A percentile compares a stretch with the other conserved stretches of the same genome.
Conservation (phyloP, 2,797 vertebrate species). For the Monodelphis domestica region DNA sequence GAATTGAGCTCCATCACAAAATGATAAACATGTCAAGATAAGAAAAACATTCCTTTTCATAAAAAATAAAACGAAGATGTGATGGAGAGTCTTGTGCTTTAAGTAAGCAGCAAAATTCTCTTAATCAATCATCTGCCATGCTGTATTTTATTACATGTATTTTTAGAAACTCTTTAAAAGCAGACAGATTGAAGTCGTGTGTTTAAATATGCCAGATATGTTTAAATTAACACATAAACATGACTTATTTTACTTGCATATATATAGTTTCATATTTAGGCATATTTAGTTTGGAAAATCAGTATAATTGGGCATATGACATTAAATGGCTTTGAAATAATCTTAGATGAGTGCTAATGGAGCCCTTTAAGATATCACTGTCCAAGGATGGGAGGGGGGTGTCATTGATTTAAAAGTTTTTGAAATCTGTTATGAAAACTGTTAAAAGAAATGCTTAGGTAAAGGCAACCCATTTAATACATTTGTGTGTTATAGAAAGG, state of each 20-base stretch:
- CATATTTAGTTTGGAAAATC: slow-evolving; percentile 21
- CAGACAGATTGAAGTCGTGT: not conserved
- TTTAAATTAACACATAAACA: slow-evolving; percentile 32
- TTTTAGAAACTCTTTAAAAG: slow-evolving; percentile 22
- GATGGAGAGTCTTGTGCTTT: slow-evolving; percentile 28
- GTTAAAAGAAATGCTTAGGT: not conserved
- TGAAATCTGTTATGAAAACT: not conserved
- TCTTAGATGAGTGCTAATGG: not conserved
- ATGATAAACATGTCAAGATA: slow-evolving; percentile 25
- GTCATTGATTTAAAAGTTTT: not conserved
- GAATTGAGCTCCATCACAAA: slow-evolving; percentile 55
- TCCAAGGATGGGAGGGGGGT: not conserved
- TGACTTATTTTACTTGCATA: rapidly evolving
- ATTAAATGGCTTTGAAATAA: not conserved
- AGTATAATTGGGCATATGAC: no score
- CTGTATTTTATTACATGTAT: not conserved
- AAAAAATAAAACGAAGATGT: slow-evolving; percentile 29
- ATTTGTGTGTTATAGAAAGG: not conserved
- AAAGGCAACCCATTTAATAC: not conserved
- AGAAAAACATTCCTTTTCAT: slow-evolving; percentile 4
- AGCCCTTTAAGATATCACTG: not conserved
- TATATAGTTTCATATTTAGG: not conserved
- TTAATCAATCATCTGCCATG: not conserved
- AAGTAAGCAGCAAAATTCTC: not conserved
- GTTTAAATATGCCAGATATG: not conserved